Evolutionary conservation across 1,140 invertebrate genomes (phyloP).

Genomic region (Neomicropteryx cornuta): DNA sequence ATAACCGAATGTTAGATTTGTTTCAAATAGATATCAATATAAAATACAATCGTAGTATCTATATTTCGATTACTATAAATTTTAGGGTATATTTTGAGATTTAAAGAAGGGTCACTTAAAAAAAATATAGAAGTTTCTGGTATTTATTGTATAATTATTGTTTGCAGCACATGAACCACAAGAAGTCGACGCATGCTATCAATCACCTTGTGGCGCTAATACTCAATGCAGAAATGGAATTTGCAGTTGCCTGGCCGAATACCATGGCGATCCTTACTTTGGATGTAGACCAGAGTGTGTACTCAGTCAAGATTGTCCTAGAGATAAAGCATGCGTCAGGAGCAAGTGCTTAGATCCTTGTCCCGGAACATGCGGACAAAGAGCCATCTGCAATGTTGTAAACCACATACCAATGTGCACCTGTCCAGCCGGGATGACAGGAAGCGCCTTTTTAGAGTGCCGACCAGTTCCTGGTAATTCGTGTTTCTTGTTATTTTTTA

Average conservation of each 20-base stretch:
- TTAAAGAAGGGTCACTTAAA: no score
- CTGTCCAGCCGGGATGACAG: constrained; percentile 53
- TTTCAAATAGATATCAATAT: neutral
- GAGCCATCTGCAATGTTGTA: constrained; percentile 63
- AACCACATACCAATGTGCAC: constrained; percentile 67
- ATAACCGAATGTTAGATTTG: neutral
- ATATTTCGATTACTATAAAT: no score
- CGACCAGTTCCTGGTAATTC: constrained; percentile 29
- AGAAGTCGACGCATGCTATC: constrained; percentile 37
- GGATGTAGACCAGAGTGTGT: constrained; percentile 75
- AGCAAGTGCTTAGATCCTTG: constrained; percentile 69
- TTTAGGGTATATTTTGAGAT: no score
- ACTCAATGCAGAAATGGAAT: constrained; percentile 38
- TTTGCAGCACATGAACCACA: constrained; percentile 10
- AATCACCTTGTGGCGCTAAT: constrained; percentile 49
- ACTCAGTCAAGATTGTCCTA: constrained; percentile 69
- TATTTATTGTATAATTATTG: no score
- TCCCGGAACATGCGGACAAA: constrained; percentile 61
- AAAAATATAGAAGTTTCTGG: no score
- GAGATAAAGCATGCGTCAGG: constrained; percentile 60
- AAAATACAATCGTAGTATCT: neutral
- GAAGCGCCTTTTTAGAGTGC: constrained; percentile 69
- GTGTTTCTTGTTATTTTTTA: neutral
- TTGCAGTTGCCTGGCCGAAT: constrained; percentile 51
- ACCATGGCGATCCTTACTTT: constrained; percentile 52